These are phyloP conservation scores for Tenrec ecaudatus DNA, from an alignment of 2,113 vertebrate species.

Conservation along the genomic window DNA sequence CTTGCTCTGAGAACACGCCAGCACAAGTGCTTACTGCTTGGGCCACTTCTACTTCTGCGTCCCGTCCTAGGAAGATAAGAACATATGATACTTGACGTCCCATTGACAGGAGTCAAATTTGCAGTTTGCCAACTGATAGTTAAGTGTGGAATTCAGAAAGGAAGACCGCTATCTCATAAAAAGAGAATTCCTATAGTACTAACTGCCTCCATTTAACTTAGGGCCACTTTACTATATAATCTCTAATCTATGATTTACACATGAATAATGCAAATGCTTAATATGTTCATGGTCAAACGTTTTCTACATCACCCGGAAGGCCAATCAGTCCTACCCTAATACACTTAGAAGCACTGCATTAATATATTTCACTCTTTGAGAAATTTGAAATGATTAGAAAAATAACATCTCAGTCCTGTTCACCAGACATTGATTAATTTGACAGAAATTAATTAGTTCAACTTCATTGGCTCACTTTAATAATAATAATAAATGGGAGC, in stretches of 20 bases:
- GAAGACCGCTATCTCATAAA: background rate
- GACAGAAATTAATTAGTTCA: constrained; percentile 80
- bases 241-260: constrained; percentile 44
- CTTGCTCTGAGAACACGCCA: fast-evolving
- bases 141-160: background rate
- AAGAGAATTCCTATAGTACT: background rate
- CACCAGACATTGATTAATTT: constrained; percentile 68
- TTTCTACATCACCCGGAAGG: background rate
- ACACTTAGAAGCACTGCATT: constrained; percentile 12
- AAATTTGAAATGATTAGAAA: constrained; percentile 64
- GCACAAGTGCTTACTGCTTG: background rate
- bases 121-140: background rate
- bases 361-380: constrained; percentile 23
- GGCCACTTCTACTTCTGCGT: background rate
- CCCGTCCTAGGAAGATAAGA: background rate
- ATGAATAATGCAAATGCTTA: constrained; percentile 48
- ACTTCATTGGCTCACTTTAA: constrained; percentile 63
- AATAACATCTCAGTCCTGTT: constrained; percentile 46
- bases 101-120: background rate
- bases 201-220: constrained; percentile 5
- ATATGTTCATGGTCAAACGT: background rate
- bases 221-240: background rate
- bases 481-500: constrained; percentile 49
- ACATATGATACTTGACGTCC: background rate
- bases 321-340: background rate